Percentiles rank a stretch among this genome's conserved stretches.
phyloP scores from a whole-genome alignment of 2,113 vertebrate species.

The Centrocercus urophasianus region DNA sequence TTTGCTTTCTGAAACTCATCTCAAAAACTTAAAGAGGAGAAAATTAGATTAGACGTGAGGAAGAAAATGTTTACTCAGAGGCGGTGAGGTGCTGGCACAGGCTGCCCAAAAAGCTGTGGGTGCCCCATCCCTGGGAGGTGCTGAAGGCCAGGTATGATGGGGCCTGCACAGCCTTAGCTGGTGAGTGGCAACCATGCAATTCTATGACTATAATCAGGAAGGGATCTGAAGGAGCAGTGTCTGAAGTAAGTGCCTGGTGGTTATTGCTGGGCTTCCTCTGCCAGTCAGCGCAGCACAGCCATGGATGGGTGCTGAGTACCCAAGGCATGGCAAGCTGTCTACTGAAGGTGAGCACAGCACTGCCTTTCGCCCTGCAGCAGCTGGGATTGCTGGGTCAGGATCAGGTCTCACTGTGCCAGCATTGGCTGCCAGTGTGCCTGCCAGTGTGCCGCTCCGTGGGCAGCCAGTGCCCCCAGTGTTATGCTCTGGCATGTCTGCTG shows the following conservation, averaged over 20 bases:
- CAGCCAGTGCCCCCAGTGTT: background rate
- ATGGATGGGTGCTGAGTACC: background rate
- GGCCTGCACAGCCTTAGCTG: no score
- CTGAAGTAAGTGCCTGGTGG: background rate
- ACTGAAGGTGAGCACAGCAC: background rate
- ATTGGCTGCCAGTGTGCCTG: background rate
- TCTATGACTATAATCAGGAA: background rate
- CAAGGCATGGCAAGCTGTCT: background rate
- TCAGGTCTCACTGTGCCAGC: background rate
- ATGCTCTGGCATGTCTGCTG: background rate
- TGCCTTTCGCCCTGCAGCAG: background rate
- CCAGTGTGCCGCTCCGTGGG: fast-evolving
- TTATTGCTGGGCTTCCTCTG: background rate
- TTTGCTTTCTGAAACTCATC: background rate
- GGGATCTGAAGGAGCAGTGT: background rate
- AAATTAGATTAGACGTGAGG: no score
- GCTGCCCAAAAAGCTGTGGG: no score
- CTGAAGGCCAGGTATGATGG: no score
- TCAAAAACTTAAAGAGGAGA: background rate
- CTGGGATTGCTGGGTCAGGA: background rate
- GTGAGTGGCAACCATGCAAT: no score
- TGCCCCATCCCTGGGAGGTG: no score
- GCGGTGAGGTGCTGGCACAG: no score
- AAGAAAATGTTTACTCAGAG: no score
- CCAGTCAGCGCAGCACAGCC: background rate